Evolutionary conservation across 2,113 vertebrate species (phyloP).

Genomic region (Odocoileus virginianus): DNA sequence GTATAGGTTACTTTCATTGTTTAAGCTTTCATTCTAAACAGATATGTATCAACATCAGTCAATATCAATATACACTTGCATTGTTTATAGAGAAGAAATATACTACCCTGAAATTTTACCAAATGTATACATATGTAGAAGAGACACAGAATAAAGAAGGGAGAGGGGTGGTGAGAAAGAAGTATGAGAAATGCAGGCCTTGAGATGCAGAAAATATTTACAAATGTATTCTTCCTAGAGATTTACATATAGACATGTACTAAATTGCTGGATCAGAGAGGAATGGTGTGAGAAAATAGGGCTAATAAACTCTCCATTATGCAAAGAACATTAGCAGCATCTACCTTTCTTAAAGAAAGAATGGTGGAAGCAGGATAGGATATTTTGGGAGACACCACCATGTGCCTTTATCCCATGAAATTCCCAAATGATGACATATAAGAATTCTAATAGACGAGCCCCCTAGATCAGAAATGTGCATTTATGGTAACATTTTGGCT

Average conservation of each 20-base stretch:
- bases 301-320: neutral
- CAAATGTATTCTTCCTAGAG: neutral
- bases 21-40: neutral
- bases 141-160: neutral
- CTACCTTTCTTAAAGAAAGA: neutral
- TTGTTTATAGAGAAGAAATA: neutral
- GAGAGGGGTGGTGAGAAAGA: neutral
- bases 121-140: neutral
- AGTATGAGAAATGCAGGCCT: neutral
- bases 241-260: neutral
- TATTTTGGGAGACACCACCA: neutral
- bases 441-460: rapidly evolving
- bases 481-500: neutral
- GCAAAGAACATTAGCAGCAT: neutral
- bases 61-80: neutral
- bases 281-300: neutral
- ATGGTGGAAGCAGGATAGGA: rapidly evolving
- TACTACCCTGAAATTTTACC: neutral
- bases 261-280: neutral
- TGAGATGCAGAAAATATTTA: neutral
- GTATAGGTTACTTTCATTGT: neutral
- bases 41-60: neutral
- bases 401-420: neutral
- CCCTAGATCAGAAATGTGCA: neutral
- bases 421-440: neutral